Evolutionary conservation across 2,888 invertebrate species (phyloP).

Genomic region (Ceramica pisi): DNA sequence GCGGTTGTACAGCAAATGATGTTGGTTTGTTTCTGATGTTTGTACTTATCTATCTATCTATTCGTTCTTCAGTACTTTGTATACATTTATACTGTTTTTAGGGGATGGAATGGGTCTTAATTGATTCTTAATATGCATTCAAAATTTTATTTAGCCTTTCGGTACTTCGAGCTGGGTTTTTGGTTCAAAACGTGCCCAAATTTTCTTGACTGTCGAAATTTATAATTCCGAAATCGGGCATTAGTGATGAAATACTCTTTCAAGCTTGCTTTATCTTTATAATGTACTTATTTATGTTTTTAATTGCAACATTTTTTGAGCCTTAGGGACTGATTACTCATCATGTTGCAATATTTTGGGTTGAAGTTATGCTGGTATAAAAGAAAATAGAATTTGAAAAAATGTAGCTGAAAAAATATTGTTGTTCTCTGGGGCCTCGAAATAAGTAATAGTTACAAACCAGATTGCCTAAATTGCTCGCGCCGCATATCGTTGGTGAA

Average conservation of each 20-base stretch:
- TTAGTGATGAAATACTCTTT: too few species aligned
- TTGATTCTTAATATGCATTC: background rate
- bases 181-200: too few species aligned
- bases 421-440: slow-evolving; percentile 7
- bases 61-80: too few species aligned
- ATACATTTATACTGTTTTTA: slow-evolving; percentile 23
- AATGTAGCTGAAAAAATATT: background rate
- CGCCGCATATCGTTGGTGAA: slow-evolving; percentile 33
- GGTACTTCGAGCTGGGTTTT: background rate
- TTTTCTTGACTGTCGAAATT: too few species aligned
- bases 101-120: slow-evolving; percentile 10
- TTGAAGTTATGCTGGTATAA: background rate
- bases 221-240: too few species aligned
- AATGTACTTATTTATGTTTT: background rate
- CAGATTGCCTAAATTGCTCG: slow-evolving; percentile 20
- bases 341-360: background rate
- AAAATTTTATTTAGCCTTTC: background rate
- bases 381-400: slow-evolving; percentile 9
- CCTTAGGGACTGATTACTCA: background rate
- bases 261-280: too few species aligned
- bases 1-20: slow-evolving; percentile 62
- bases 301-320: background rate
- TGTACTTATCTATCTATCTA: slow-evolving; percentile 26
- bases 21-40: slow-evolving; percentile 34
- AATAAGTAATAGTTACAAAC: slow-evolving; percentile 32